Evolutionary conservation across 2,113 vertebrate species (phyloP), one percentile per base, ranked within the genome.

Genomic region (Hypanus sabinus): DNA sequence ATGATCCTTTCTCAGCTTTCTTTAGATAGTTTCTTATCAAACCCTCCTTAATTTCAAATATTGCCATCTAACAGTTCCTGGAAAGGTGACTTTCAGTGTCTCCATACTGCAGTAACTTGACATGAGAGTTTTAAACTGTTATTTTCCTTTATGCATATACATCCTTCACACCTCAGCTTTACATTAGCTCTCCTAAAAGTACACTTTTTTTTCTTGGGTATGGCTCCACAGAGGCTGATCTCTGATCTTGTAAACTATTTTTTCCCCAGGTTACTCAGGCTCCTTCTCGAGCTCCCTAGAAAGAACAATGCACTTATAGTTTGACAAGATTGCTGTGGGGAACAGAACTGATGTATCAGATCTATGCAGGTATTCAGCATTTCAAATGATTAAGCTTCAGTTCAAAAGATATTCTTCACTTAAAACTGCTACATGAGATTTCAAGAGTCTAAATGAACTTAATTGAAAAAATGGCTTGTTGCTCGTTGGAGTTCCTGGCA

Each of bases 381-480:
- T 87, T 60, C 33, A 62, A 46, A 87, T 85, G 27, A 87, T 62
- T 60, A 87, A 87, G 7, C 27, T 87, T 87, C 3, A 62, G 30
- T 30, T 87, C 46, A n/a, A n/a, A n/a, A 87, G 27, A 14, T 62
- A n/a, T 11, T n/a, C 27, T 30, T 65, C n/a, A n/a, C 33, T 90
- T 65, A n/a, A 90, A 90, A 68, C 5, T 33, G 30, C 22, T 85
- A 60, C 33, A n/a, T 90, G 60, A 18, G 16, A 18, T n/a, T 93
- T 73, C 4, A 73, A 27, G 65, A 93, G 90, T 93, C 91, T 9
- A 75, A 55, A 93, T 93, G 20, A 73, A 93, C 14, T 38, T 93
- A 71, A 93, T 73, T 93, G 91, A 38, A 93, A 75, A 92, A 75
- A 71, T 93, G 91, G 68, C 36, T 16, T 24, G 36, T 9, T 73